Base-by-base conservation (phyloP, 2,113 vertebrate species). In the Potamarius usumacintae region DNA sequence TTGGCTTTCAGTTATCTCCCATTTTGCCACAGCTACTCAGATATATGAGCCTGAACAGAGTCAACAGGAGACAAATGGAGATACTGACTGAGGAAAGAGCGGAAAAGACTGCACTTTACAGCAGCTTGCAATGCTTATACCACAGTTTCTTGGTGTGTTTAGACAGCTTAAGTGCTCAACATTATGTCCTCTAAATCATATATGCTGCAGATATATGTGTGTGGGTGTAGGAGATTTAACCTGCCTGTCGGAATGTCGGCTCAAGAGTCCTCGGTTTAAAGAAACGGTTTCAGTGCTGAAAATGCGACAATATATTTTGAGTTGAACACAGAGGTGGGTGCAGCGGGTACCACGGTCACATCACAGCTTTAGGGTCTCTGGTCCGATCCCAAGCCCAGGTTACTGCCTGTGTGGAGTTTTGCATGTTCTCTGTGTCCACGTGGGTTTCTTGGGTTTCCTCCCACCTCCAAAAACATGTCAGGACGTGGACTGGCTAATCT, bases 121-220 rank as follows among this genome's bases (percentile, higher is more conserved):
- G 55, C 55, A 76, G 55, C 84, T 55, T 85, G 83, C 18, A 74
- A 58, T 55, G 52, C 22, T 74, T 7, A 42, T 42, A 48, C 17
- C n/a, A 11, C 50, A 55, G 76, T 25, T 50, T 9, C 42, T 67
- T 34, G 1, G 62, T 58, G 60, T 80, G 60, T 65, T 86, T 79
- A 42, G 85, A 86, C 85, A 86, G 60, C 22, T 53, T 80, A 86
- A 65, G 48, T 53, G 85, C 74, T 86, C 42, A 5, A 67, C 55
- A 79, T 80, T 25, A 63, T 63, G 58, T 65, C 58, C 18, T 48
- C 10, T 69, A 62, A 34, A 30, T 79, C 50, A 81, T 42, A 48
- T 34, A 58, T 69, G n/a, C 1, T 2, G 20, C 5, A 63, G 18
- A 50, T 3, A 85, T n/a, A 50, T 34, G 82, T 20, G 82, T 20